phyloP scores from a whole-genome alignment of 30 jellyfish, hydroid and myxozoan genomes.

The Morbakka virulenta region DNA sequence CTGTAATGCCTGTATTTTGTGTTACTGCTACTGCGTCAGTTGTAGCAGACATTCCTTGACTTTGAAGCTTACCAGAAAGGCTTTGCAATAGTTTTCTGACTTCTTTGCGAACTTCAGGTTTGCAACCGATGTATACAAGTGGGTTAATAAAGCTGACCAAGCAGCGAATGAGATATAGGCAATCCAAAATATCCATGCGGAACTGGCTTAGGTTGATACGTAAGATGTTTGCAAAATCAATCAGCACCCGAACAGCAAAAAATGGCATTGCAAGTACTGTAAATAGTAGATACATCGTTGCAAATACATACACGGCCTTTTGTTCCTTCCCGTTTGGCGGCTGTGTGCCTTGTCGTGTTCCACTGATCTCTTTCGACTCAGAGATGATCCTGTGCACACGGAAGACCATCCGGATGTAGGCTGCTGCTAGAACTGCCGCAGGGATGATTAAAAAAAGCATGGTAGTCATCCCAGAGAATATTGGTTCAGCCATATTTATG shows the following conservation, averaged over 20 bases:
- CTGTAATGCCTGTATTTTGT: no score
- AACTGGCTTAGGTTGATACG: not conserved
- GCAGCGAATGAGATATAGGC: not conserved
- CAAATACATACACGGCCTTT: constrained; percentile 8
- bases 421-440: not conserved
- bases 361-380: not conserved
- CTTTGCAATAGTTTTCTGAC: no score
- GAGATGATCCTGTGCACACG: constrained; percentile 2
- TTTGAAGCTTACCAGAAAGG: no score
- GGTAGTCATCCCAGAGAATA: constrained; percentile 10
- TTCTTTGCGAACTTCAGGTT: not conserved
- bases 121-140: not conserved
- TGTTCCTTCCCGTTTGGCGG: constrained; percentile 1
- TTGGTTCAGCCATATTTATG: constrained; percentile 1
- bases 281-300: constrained; percentile 9
- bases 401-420: constrained; percentile 17
- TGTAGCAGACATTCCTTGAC: no score
- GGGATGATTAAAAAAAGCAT: constrained; percentile 6
- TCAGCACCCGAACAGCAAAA: constrained; percentile 12
- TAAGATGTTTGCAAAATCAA: not conserved
- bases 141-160: not conserved
- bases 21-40: no score
- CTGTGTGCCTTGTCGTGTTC: not conserved
- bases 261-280: constrained; percentile 14
- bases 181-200: not conserved